Conservation (phyloP, 2,888 invertebrate genomes). For the Spodoptera exigua region DNA sequence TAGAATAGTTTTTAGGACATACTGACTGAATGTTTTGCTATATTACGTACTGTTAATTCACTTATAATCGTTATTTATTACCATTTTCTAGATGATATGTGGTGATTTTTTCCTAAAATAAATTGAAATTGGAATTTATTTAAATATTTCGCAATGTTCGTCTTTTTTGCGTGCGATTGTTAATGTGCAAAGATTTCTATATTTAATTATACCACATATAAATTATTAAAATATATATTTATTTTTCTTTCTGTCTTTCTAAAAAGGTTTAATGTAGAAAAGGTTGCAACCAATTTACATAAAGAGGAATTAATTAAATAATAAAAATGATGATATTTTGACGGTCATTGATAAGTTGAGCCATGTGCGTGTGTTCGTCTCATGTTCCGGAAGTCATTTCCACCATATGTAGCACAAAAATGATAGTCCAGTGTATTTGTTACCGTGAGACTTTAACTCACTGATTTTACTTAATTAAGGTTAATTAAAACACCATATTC, state of each 20-base stretch:
- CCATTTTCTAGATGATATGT: background rate
- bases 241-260: background rate
- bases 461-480: conserved; percentile 79
- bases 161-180: too few relatives aligned
- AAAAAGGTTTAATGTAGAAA: conserved; percentile 8
- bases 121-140: too few relatives aligned
- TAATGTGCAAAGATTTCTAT: too few relatives aligned
- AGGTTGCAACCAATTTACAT: conserved; percentile 26
- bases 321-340: conserved; percentile 42
- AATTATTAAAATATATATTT: background rate
- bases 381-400: conserved; percentile 53
- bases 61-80: conserved; percentile 14
- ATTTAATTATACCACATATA: background rate
- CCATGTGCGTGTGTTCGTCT: conserved; percentile 47
- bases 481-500: conserved; percentile 79
- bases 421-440: conserved; percentile 70
- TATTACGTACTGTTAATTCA: conserved; percentile 36
- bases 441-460: conserved; percentile 74
- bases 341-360: conserved; percentile 51
- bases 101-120: background rate
- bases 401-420: conserved; percentile 58
- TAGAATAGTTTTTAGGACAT: conserved; percentile 45
- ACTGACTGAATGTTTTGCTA: conserved; percentile 22
- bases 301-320: conserved; percentile 41
- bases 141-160: too few relatives aligned